A percentile compares a stretch with the other conserved stretches of the same genome.
Evolutionary conservation across 2,113 vertebrate species (phyloP).

Genomic region (Gallinago media): DNA sequence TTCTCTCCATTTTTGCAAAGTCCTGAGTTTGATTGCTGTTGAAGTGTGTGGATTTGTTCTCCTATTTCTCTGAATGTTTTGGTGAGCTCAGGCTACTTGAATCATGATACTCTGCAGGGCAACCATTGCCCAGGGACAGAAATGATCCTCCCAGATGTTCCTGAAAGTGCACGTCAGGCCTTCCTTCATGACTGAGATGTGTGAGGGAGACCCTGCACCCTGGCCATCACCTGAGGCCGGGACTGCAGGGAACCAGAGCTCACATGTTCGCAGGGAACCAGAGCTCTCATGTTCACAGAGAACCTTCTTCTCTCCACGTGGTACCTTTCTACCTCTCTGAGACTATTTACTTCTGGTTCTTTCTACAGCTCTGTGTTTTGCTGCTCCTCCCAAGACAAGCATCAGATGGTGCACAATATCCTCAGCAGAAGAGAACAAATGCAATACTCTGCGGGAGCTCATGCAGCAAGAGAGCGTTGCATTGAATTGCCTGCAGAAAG

Average conservation of each 20-base stretch:
- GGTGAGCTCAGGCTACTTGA: neutral
- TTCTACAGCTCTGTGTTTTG: conserved; percentile 71
- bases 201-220: neutral
- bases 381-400: conserved; percentile 15
- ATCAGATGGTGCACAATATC: conserved; percentile 80
- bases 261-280: neutral
- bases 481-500: conserved; percentile 63
- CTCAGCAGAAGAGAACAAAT: conserved; percentile 70
- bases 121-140: neutral
- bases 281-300: neutral
- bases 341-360: neutral
- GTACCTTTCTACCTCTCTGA: neutral
- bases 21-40: neutral
- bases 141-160: neutral
- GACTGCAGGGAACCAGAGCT: neutral
- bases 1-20: fast-evolving
- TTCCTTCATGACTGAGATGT: neutral
- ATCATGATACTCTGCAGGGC: fast-evolving
- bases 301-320: neutral
- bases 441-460: conserved; percentile 30
- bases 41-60: neutral
- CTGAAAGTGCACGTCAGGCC: fast-evolving
- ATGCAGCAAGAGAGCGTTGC: conserved; percentile 4
- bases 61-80: neutral
- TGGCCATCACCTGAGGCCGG: fast-evolving